phyloP scores from a whole-genome alignment of 2,113 vertebrate species.

The Australoheros scitulus region DNA sequence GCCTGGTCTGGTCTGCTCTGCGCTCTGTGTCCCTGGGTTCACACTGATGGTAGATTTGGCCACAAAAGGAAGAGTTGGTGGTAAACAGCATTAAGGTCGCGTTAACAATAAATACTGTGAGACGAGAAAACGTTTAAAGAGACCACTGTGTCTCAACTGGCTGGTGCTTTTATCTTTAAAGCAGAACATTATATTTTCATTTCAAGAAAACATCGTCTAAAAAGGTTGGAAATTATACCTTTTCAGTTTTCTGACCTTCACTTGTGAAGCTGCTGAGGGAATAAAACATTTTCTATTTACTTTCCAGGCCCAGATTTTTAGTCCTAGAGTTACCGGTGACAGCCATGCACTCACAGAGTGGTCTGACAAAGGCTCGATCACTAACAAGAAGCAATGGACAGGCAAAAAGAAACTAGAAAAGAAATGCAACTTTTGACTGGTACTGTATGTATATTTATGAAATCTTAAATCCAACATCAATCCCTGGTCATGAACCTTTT shows the following conservation, averaged over 20 bases:
- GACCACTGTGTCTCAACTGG: not conserved
- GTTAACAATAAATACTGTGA: not conserved
- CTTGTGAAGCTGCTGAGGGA: not conserved
- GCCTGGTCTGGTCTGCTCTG: not conserved
- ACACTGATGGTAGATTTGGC: not conserved
- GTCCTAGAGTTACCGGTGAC: not conserved
- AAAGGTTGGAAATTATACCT: not conserved
- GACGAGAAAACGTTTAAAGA: not conserved
- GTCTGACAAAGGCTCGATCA: not conserved
- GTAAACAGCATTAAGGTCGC: not conserved
- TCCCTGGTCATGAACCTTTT: not conserved
- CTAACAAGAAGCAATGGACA: not conserved
- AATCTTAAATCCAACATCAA: not conserved
- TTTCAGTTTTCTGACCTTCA: conserved; percentile 7
- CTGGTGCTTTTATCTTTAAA: conserved; percentile 1
- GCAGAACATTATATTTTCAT: not conserved
- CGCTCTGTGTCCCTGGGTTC: not conserved
- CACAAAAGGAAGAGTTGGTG: not conserved
- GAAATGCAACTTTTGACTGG: not conserved
- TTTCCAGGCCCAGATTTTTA: not conserved
- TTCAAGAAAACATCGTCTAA: not conserved
- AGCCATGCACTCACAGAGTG: not conserved
- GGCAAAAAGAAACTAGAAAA: not conserved
- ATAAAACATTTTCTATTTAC: conserved; percentile 4
- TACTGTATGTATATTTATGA: not conserved